phyloP scores from a whole-genome alignment of 2,797 vertebrate species.

The Enteromius viviparus region DNA sequence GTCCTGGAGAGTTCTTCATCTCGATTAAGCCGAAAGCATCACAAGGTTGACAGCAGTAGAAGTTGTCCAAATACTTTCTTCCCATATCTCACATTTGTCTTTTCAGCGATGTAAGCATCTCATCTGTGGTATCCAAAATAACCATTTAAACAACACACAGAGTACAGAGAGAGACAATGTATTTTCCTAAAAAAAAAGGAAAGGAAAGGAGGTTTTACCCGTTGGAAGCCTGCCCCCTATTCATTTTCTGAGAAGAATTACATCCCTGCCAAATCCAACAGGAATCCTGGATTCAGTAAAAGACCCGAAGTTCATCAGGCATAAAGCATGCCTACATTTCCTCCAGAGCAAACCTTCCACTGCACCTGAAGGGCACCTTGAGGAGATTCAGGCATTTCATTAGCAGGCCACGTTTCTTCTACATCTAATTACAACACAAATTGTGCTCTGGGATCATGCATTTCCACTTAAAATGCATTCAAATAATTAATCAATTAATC shows the following conservation, averaged over 20 bases:
- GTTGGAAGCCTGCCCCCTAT: slow-evolving; percentile 5
- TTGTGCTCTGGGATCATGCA: slow-evolving; percentile 26
- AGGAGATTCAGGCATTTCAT: slow-evolving; percentile 35
- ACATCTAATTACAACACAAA: slow-evolving; percentile 42
- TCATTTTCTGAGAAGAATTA: slow-evolving; percentile 1
- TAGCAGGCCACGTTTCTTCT: slow-evolving; percentile 13
- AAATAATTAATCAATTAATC: slow-evolving; percentile 51
- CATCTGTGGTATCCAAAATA: background rate
- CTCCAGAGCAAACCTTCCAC: slow-evolving; percentile 12
- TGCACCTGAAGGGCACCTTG: slow-evolving; percentile 52
- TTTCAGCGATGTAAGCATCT: background rate
- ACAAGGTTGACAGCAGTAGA: slow-evolving; percentile 4
- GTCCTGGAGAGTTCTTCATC: slow-evolving; percentile 1
- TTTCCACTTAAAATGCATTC: slow-evolving; percentile 40
- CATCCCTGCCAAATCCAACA: slow-evolving; percentile 12
- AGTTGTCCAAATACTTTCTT: slow-evolving; percentile 23
- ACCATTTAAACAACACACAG: background rate
- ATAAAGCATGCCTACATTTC: slow-evolving; percentile 9
- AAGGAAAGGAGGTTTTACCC: slow-evolving; percentile 7
- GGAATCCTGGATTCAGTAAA: slow-evolving; percentile 10
- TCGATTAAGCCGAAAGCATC: background rate
- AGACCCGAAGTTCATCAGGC: slow-evolving; percentile 5
- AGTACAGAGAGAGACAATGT: slow-evolving; percentile 7
- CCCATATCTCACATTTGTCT: background rate
- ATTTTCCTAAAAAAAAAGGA: background rate